Base-by-base conservation (phyloP, 2,888 invertebrate species). In the Shargacucullia verbasci region DNA sequence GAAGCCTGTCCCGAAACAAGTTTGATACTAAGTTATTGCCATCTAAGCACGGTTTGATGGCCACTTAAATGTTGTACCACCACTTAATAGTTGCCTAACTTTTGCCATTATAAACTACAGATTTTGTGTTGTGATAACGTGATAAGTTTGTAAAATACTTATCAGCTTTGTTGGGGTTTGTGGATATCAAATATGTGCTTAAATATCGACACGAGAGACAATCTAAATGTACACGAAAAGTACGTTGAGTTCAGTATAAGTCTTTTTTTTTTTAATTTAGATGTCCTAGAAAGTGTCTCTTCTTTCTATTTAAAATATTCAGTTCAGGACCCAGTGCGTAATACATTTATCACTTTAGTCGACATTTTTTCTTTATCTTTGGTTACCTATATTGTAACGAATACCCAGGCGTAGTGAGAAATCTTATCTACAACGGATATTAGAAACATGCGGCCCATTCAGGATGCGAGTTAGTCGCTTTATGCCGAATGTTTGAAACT, bases 1-100 rank as follows among this genome's bases (percentile, higher is more conserved):
- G 93, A 92, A 92, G 92, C 88, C 81, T 78, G 75, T 76, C 80
- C 80, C 78, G 67, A 80, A 80, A 81, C 83, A 85, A 90, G 86
- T 89, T 90, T 85, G 83, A 89, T 84, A 82, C 71, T 88, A 90
- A 92, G 84, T 92, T 91, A 90, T 88, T 83, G 86, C 86, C 80
- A 85, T 86, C 86, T 90, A 88, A 92, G 87, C 89, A 81, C 76
- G 83, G 80, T 91, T 90, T 92, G 92, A 92, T 92, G 85, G 86
- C 89, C 90, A 87, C 88, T 91, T 89, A 84, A 88, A 85, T 85
- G 85, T 82, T 85, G 80, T 82, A 79, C 78, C 81, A 74, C 76
- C 80, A 86, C 87, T 87, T 89, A 85, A 85, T 88, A 89, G 88
- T 90, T 86, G 65, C 70, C 68, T 62, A 88, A 87, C 86, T 87